Percentiles rank a stretch among this genome's conserved stretches.
phyloP scores from a whole-genome alignment of 2,888 invertebrate genomes.

The Drosophila yooni region DNA sequence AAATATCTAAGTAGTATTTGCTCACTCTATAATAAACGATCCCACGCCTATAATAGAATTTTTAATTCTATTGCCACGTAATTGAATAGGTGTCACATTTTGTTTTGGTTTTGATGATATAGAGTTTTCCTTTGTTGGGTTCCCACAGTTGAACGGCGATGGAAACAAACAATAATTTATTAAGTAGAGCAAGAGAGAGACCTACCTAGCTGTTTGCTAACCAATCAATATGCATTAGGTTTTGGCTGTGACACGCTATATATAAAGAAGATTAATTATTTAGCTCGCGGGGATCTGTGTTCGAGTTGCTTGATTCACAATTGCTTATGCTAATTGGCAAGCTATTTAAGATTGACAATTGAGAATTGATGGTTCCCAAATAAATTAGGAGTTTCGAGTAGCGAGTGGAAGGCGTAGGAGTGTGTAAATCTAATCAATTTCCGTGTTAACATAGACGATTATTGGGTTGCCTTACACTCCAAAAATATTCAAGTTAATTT shows the following conservation, averaged over 20 bases:
- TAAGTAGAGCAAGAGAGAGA: conserved; percentile 17
- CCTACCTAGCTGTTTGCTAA: conserved; percentile 4
- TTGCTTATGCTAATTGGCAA: conserved; percentile 8
- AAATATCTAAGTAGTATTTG: not conserved
- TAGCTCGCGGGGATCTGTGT: not conserved
- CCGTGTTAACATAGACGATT: not conserved
- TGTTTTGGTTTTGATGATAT: conserved; percentile 29
- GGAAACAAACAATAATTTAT: conserved; percentile 52
- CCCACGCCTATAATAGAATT: conserved; percentile 51
- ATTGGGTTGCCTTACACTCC: not conserved
- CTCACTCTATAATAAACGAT: not conserved
- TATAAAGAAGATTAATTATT: conserved; percentile 9
- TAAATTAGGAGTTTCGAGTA: not conserved
- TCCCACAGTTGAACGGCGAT: conserved; percentile 1
- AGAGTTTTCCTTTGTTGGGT: not conserved
- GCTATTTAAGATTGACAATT: conserved; percentile 11
- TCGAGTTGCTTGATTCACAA: conserved; percentile 2
- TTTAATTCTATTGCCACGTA: conserved; percentile 51
- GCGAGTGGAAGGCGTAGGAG: not conserved
- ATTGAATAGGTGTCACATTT: conserved; percentile 55
- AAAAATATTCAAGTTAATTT: not conserved
- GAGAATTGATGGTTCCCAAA: conserved; percentile 11
- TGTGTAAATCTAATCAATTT: not conserved
- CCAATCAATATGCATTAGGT: conserved; percentile 62
- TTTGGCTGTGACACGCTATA: conserved; percentile 36